Conservation (phyloP, 2,888 invertebrate species). For the Sclerodermus sp. region DNA sequence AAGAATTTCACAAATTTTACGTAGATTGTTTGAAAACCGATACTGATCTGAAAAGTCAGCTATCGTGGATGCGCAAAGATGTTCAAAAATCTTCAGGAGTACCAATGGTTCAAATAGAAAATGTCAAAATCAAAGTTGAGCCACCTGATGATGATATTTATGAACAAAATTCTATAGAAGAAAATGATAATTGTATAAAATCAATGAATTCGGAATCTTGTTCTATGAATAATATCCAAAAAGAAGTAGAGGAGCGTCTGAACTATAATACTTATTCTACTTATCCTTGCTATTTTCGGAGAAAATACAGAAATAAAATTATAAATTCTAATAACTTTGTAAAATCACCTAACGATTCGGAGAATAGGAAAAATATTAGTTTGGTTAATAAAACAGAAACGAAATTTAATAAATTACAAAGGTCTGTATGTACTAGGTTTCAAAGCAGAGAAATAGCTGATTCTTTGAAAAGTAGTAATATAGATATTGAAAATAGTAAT, state of each 20-base stretch:
- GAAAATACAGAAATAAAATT: not conserved
- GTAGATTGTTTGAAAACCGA: conserved; percentile 47
- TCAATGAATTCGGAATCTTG: conserved; percentile 22
- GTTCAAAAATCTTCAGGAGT: conserved; percentile 27
- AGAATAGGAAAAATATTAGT: too few relatives aligned
- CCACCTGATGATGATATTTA: conserved; percentile 35
- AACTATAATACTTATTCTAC: not conserved
- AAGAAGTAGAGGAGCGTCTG: not conserved
- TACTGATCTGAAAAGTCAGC: conserved; percentile 42
- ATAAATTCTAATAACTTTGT: not conserved
- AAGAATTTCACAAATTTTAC: conserved; percentile 52
- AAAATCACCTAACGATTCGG: too few relatives aligned
- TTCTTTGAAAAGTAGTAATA: too few relatives aligned
- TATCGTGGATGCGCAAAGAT: conserved; percentile 50
- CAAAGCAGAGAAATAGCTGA: too few relatives aligned
- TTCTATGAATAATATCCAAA: conserved; percentile 12
- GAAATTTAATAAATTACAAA: too few relatives aligned
- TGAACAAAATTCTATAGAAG: conserved; percentile 24
- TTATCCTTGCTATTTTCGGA: not conserved
- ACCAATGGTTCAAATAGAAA: conserved; percentile 52
- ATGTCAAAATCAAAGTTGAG: conserved; percentile 46
- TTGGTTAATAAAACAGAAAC: too few relatives aligned
- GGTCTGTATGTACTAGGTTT: too few relatives aligned
- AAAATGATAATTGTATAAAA: conserved; percentile 26
- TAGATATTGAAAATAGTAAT: too few relatives aligned